Base-by-base conservation (phyloP, 1,140 invertebrate genomes). In the Hypsibius dujardini region DNA sequence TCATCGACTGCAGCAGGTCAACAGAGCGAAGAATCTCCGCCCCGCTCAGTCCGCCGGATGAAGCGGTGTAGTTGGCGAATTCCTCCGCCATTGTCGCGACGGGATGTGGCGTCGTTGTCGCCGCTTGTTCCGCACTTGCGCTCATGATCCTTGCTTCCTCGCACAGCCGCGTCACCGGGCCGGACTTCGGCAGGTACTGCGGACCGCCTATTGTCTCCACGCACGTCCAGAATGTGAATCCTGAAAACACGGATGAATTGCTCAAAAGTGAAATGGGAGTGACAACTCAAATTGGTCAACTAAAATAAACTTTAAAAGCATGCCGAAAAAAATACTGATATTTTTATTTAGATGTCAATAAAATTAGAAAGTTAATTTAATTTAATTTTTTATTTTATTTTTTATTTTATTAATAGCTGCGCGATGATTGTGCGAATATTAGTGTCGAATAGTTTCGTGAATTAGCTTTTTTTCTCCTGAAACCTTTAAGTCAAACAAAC, bases 31-130 rank as follows among this genome's bases (percentile, higher is more conserved):
- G 62, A 15, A 67, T 67, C 42, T 67, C 62, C 12, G 62, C 7
- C 12, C 62, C 62, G 62, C 42, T 67, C 62, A 67, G 12, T 15
- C 62, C 42, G 62, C 42, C 62, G 12, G 62, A 67, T 67, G 62
- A 15, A 15, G 50, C 50, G 7, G 62, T 67, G 62, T 67, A 42
- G 7, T 67, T 42, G 42, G 62, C 62, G 3, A 67, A 56, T n/a
- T 56, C 7, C 50, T 56, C 7, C n/a, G 50, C 50, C n/a, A n/a
- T 56, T 56, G 50, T n/a, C 50, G 50, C 50, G 7, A 56, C 50
- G 7, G 50, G 50, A 7, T 56, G 28, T 28, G 28, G 28, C 28
- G 28, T 28, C 28, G 28, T 28, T 28, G 28, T 28, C 28, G 28
- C 28, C 28, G 28, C 28, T 28, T 28, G 28, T 28, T 28, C n/a